These are phyloP conservation scores for Hanleya hanleyi DNA, from an alignment of 2,888 invertebrate species.

Conservation along the genomic window DNA sequence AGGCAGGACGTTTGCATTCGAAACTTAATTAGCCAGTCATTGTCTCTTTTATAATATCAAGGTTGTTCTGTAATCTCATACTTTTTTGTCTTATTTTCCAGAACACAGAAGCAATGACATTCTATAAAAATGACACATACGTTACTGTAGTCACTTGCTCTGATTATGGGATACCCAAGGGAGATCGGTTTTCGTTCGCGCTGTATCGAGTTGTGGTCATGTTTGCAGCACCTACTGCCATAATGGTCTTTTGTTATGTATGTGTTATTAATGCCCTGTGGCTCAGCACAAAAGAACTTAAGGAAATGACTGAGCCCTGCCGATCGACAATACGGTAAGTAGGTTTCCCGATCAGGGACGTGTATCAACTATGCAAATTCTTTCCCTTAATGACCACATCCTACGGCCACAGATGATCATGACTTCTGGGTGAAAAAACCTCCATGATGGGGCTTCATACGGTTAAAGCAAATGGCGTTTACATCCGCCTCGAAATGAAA, in stretches of 20 bases:
- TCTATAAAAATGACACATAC: conserved; percentile 47
- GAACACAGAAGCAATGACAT: conserved; percentile 46
- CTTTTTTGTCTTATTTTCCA: conserved; percentile 30
- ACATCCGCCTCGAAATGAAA: too few species aligned
- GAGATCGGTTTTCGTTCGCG: conserved; percentile 52
- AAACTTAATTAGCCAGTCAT: too few species aligned
- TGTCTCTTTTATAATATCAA: too few species aligned
- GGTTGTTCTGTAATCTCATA: too few species aligned
- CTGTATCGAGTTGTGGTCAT: conserved; percentile 70
- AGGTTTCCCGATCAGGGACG: too few species aligned
- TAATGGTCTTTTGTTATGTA: conserved; percentile 72
- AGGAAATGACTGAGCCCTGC: conserved; percentile 58
- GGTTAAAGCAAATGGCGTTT: too few species aligned
- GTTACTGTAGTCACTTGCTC: conserved; percentile 46
- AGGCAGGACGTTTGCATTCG: too few species aligned
- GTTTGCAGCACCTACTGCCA: conserved; percentile 68
- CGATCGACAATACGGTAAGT: conserved; percentile 14
- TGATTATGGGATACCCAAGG: conserved; percentile 38
- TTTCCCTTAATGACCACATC: too few species aligned
- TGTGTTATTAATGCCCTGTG: conserved; percentile 73
- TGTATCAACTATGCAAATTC: too few species aligned
- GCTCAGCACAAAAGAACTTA: conserved; percentile 71
- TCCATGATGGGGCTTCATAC: too few species aligned
- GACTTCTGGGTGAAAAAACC: too few species aligned
- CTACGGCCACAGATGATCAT: too few species aligned